Evolutionary conservation across 2,113 vertebrate species (phyloP), one percentile per base, ranked within the genome.

Genomic region (Coturnix japonica): DNA sequence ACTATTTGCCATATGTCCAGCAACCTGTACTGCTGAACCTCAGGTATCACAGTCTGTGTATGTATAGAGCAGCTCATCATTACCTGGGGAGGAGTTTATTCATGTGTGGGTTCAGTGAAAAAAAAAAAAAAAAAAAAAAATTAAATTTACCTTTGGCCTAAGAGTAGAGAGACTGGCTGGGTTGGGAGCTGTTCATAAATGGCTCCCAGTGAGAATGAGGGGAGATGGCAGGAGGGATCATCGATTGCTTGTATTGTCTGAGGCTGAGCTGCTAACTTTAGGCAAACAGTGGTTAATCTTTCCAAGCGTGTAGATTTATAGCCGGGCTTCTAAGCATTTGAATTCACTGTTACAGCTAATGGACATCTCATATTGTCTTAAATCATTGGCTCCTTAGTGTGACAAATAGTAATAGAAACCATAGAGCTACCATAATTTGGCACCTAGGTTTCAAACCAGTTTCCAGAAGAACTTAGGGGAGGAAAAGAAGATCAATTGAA

Each of bases 331-430:
- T 87, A 60, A 90, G 70, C 83, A 75, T 88, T 97, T 87, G 85
- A 89, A 90, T 96, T 89, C 94, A 91, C 86, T 77, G 86, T 95
- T 89, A 96, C 83, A 91, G 54, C 85, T 92, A 91, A 95, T 96
- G 95, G 96, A 97, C 93, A 92, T 95, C 96, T 97, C 93, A 81
- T 94, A 95, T 93, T 95, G 94, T 94, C 94, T 93, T 97, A 97
- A 97, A 96, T 97, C 95, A 96, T 87, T 79, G 85, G 81, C 93
- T 96, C 70, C 81, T 91, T 79, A 80, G 43, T 47, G 85, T 94
- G 95, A 95, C 95, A 96, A 85, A 96, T 74, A 85, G 93, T 81
- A 96, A 96, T 84, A 96, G 91, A 95, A 96, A 90, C 86, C 95
- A 82, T 93, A 85, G 75, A 95, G 93, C 93, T 93, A 77, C 95